Base-by-base conservation (phyloP, 1,140 invertebrate species). In the Drosophila insularis region DNA sequence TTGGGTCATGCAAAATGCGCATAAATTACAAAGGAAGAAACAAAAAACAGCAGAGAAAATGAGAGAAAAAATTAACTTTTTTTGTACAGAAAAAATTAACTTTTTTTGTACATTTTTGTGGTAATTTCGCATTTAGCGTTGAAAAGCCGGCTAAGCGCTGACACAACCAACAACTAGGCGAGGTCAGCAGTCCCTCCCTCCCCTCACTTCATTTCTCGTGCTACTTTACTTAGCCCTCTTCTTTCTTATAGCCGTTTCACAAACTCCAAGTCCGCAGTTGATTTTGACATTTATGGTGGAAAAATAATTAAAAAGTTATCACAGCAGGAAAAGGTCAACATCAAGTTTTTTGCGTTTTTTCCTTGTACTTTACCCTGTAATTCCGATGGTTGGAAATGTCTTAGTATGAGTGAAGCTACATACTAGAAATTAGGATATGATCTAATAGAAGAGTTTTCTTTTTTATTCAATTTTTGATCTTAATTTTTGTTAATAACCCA, bases 231-330 rank as follows among this genome's bases (percentile, higher is more conserved):
- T 50, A 50, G n/a, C 43, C 11, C 43, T 21, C 5, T 50, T 21
- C 7, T 27, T 2, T 2, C 43, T 17, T 1, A 43, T 14, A 43
- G 14, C 69, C 64, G 63, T 60, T 54, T 68, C 68, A 62, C 21
- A 8, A 35, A 35, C 32, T 35, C 35, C 35, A 50, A 19, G 31
- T 53, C 62, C 67, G 75, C 63, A 82, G 61, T 54, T 71, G 67
- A 69, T 63, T 89, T 82, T 50, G 84, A 80, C 82, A 82, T 87
- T 87, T 87, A 87, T 86, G 75, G 68, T 76, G 79, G 68, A 89
- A 81, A 76, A 50, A 50, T 86, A 87, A 87, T 86, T 87, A 82
- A 64, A 81, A 71, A 50, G 78, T 71, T 77, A 73, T 69, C 67
- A 46, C 69, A 76, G 68, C 65, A 63, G 50, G 61, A 27, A 53